These are phyloP conservation scores for Anoncus sp. DNA, from an alignment of 2,888 invertebrate genomes.

Conservation along the genomic window DNA sequence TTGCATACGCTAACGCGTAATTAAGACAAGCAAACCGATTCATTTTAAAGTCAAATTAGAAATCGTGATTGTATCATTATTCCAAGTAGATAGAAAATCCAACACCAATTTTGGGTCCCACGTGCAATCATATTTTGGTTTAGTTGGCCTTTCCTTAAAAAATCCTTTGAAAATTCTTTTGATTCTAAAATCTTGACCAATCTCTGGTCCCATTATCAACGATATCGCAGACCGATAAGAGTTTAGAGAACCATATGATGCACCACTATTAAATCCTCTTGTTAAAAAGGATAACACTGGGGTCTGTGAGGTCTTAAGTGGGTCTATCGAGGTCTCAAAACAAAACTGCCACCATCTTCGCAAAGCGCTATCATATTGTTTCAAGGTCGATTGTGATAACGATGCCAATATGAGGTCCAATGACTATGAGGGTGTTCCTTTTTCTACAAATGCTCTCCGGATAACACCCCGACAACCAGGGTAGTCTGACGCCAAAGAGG, in stretches of 20 bases:
- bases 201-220: constrained; percentile 52
- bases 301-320: not conserved
- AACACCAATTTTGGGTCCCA: constrained; percentile 67
- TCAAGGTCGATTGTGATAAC: constrained; percentile 38
- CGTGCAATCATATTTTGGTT: constrained; percentile 63
- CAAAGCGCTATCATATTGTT: constrained; percentile 45
- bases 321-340: not conserved
- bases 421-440: constrained; percentile 42
- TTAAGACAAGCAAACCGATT: constrained; percentile 50
- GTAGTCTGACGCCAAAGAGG: constrained; percentile 45
- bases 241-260: constrained; percentile 55
- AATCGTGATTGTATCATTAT: constrained; percentile 48
- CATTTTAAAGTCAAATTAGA: not conserved
- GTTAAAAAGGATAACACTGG: constrained; percentile 53
- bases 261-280: constrained; percentile 42
- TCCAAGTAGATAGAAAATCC: constrained; percentile 54
- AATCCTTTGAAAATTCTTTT: constrained; percentile 66
- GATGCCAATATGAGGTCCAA: constrained; percentile 29
- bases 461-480: constrained; percentile 52
- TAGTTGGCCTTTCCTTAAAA: constrained; percentile 59
- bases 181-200: constrained; percentile 55
- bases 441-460: constrained; percentile 41
- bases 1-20: constrained; percentile 63
- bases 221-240: constrained; percentile 49
- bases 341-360: constrained; percentile 53